These are phyloP conservation scores for Platycheirus rosarum DNA, from an alignment of 2,888 invertebrate genomes.

Conservation along the genomic window DNA sequence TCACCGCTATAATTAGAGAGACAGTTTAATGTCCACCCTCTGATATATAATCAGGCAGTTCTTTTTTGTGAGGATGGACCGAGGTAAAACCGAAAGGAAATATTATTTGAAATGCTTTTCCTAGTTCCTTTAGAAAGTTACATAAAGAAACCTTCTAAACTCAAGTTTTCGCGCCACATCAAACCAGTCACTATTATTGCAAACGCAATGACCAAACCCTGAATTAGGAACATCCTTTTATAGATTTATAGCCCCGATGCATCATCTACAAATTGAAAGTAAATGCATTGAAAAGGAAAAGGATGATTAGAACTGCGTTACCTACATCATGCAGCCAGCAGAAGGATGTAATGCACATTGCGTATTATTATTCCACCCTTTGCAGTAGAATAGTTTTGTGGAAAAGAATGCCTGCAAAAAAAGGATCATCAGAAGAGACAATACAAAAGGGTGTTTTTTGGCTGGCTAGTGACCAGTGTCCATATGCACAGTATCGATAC, in stretches of 20 bases:
- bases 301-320: constrained; percentile 47
- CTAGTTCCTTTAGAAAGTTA: constrained; percentile 32
- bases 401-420: constrained; percentile 22
- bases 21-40: constrained; percentile 63
- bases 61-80: background rate
- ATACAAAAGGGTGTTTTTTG: constrained; percentile 40
- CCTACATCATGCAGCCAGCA: constrained; percentile 61
- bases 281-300: constrained; percentile 46
- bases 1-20: constrained; percentile 77
- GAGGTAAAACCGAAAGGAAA: constrained; percentile 39
- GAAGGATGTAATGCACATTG: constrained; percentile 54
- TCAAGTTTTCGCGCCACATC: constrained; percentile 53
- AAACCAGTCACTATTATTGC: constrained; percentile 57
- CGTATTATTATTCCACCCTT: constrained; percentile 67
- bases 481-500: constrained; percentile 61
- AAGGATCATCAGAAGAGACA: constrained; percentile 6
- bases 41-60: constrained; percentile 22
- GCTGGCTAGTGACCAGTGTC: constrained; percentile 65
- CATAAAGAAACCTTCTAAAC: background rate
- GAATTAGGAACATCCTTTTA: constrained; percentile 45
- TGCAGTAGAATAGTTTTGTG: constrained; percentile 39
- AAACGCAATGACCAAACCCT: constrained; percentile 40
- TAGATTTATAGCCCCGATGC: constrained; percentile 21
- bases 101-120: constrained; percentile 28
- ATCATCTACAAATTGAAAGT: constrained; percentile 60